phyloP scores from a whole-genome alignment of 2,797 vertebrate species.

The Alouatta caraya region DNA sequence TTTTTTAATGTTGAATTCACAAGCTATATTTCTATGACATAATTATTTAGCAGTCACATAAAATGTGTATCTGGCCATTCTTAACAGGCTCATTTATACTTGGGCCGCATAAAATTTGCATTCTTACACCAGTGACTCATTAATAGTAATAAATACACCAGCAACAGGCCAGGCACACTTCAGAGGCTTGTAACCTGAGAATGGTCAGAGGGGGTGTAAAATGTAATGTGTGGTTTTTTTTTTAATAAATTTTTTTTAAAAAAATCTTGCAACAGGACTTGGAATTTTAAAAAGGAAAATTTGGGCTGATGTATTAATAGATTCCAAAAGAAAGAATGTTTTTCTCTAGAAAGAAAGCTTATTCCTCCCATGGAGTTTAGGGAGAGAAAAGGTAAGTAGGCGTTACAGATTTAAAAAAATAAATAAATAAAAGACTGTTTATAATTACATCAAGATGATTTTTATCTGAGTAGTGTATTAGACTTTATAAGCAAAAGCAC shows the following conservation, averaged over 20 bases:
- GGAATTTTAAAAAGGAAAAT: conserved; percentile 16
- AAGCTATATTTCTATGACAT: conserved; percentile 58
- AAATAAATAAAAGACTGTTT: conserved; percentile 43
- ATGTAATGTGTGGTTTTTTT: conserved; percentile 22
- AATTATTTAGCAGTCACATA: conserved; percentile 81
- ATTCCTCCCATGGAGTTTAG: background rate
- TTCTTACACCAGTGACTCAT: conserved; percentile 81
- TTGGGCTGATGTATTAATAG: conserved; percentile 28
- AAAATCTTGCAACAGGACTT: background rate
- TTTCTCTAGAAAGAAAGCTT: conserved; percentile 50
- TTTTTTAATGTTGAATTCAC: conserved; percentile 75
- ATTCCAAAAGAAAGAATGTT: conserved; percentile 31
- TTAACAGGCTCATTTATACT: conserved; percentile 82
- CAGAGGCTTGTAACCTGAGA: conserved; percentile 78
- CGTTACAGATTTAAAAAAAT: background rate
- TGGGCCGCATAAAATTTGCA: conserved; percentile 80
- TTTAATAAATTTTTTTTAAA: conserved; percentile 62
- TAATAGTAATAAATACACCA: conserved; percentile 84
- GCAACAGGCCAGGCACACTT: conserved; percentile 77
- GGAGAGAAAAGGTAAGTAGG: conserved; percentile 39
- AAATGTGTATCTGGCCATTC: conserved; percentile 83
- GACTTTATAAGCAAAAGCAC: conserved; percentile 55
- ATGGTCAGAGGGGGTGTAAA: conserved; percentile 64
- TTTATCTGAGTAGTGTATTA: conserved; percentile 73
- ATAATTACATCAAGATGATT: conserved; percentile 70